Percentiles rank a stretch among this genome's conserved stretches.
Evolutionary conservation across 2,113 vertebrate genomes (phyloP).

Genomic region (Carollia perspicillata): DNA sequence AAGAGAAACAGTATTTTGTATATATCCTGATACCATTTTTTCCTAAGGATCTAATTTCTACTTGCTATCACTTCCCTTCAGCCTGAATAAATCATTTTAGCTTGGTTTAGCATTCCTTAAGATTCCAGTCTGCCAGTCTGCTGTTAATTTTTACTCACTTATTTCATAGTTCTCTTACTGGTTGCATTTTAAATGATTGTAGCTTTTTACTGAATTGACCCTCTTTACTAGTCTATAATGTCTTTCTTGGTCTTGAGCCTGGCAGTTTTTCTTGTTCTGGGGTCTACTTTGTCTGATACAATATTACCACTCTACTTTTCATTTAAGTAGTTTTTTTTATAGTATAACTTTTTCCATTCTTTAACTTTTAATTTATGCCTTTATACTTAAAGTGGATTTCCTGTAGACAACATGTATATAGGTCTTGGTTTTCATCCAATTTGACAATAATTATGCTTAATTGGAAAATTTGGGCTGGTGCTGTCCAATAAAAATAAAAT

Average conservation of each 20-base stretch:
- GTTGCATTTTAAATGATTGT: not conserved
- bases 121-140: not conserved
- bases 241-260: not conserved
- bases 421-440: not conserved
- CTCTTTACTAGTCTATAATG: conserved; percentile 7
- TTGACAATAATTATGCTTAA: conserved; percentile 21
- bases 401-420: not conserved
- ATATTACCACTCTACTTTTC: not conserved
- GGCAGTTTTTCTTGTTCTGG: not conserved
- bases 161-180: not conserved
- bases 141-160: not conserved
- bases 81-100: not conserved
- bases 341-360: conserved; percentile 7
- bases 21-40: not conserved
- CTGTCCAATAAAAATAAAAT: conserved; percentile 14
- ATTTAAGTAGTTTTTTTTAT: not conserved
- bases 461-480: not conserved
- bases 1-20: not conserved
- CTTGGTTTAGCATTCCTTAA: conserved; percentile 6
- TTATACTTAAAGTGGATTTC: conserved; percentile 18
- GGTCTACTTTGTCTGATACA: not conserved
- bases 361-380: conserved; percentile 17
- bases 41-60: not conserved
- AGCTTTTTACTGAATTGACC: not conserved
- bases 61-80: not conserved